Evolutionary conservation across 2,113 vertebrate species (phyloP).

Genomic region (Cephalopholis sonnerati): DNA sequence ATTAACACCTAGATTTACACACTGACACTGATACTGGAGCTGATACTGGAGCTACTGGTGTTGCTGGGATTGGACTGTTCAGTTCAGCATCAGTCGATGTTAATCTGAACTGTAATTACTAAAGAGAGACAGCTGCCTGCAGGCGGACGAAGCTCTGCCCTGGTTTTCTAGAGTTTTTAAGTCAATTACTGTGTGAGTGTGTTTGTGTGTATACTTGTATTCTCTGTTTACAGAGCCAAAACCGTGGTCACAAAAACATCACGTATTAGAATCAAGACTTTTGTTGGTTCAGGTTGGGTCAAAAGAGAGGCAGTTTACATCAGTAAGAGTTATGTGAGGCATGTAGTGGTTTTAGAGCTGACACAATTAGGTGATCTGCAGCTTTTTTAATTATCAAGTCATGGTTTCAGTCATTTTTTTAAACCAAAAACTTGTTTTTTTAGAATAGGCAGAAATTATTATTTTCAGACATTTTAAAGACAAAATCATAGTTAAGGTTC

Average conservation of each 20-base stretch:
- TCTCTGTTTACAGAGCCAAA: not conserved
- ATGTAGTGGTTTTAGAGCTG: not conserved
- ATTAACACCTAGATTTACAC: not conserved
- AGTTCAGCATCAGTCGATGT: slow-evolving; percentile 7
- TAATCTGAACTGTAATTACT: slow-evolving; percentile 32
- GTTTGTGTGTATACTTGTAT: not conserved
- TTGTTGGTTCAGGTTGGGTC: not conserved
- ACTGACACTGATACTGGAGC: not conserved
- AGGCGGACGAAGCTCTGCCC: slow-evolving; percentile 24
- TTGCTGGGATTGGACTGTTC: not conserved
- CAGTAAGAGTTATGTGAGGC: not conserved
- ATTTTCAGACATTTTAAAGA: not conserved
- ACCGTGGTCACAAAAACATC: not conserved
- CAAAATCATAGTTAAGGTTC: not conserved
- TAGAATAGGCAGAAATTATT: not conserved
- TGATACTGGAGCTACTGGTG: slow-evolving; percentile 3
- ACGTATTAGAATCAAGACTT: not conserved
- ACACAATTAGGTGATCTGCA: not conserved
- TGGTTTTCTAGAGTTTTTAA: slow-evolving; percentile 6
- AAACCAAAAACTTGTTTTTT: not conserved
- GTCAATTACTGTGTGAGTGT: not conserved
- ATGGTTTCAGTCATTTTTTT: not conserved
- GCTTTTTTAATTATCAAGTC: not conserved
- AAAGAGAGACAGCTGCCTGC: slow-evolving; percentile 33
- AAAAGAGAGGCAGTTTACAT: not conserved